Conservation (phyloP, 35 echinoderm and acorn worm genomes). For the Holothuria glaberrima region DNA sequence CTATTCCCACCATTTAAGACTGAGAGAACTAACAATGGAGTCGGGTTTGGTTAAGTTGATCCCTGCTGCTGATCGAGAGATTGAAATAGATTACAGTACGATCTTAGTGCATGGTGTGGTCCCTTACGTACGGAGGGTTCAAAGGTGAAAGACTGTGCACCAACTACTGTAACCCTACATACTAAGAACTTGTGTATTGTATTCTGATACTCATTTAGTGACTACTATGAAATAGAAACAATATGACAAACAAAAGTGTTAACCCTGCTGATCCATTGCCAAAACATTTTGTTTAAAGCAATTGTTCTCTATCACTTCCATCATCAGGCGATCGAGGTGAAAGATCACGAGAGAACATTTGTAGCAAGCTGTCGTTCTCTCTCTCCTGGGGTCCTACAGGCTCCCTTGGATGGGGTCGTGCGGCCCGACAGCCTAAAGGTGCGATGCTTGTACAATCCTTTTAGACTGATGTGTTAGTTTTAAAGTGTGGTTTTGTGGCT, state of each 20-base stretch:
- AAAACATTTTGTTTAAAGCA: background rate
- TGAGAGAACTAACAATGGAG: no score
- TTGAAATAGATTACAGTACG: no score
- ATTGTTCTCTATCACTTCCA: slow-evolving; percentile 56
- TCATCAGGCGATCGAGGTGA: slow-evolving; percentile 56
- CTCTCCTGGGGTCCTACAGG: background rate
- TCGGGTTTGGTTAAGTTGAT: no score
- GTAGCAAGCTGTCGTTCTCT: slow-evolving; percentile 25
- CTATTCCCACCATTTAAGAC: no score
- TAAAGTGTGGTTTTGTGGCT: slow-evolving; percentile 60
- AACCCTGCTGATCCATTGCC: no score
- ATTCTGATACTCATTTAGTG: no score
- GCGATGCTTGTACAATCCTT: slow-evolving; percentile 57
- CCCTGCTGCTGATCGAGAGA: no score
- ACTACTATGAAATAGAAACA: background rate
- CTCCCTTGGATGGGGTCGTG: slow-evolving; percentile 21
- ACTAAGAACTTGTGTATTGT: background rate
- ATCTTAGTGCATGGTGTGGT: slow-evolving; percentile 1
- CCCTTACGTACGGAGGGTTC: slow-evolving; percentile 27
- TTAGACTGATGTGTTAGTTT: slow-evolving; percentile 62
- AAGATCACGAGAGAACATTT: slow-evolving; percentile 56
- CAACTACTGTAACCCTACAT: background rate
- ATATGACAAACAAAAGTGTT: background rate
- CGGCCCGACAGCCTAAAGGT: slow-evolving; percentile 41
- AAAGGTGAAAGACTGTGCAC: slow-evolving; percentile 42